Conservation (phyloP, 2,888 invertebrate species). For the Pollenia labialis region DNA sequence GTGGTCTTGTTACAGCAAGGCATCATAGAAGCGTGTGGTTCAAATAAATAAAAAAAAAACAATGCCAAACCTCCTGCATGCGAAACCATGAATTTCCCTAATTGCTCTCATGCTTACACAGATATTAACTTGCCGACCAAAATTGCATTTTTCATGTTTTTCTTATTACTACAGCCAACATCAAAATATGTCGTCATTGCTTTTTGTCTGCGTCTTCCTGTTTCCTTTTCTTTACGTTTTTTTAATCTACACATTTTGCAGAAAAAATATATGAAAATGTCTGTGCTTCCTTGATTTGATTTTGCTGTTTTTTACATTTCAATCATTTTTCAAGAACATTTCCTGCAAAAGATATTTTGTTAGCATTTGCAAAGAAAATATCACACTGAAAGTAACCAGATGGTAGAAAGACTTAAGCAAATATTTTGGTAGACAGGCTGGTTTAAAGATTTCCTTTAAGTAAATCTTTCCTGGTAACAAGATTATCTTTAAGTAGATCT, state of each 20-base stretch:
- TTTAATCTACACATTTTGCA: no score
- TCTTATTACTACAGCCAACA: no score
- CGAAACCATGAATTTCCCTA: conserved; percentile 2
- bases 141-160: neutral
- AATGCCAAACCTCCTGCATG: conserved; percentile 9
- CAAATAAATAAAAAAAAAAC: conserved; percentile 8
- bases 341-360: neutral
- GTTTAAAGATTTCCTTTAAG: no score
- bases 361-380: neutral
- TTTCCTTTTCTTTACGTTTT: no score
- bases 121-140: neutral
- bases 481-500: no score
- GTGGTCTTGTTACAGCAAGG: no score
- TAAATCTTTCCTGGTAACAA: no score
- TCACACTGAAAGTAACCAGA: no score
- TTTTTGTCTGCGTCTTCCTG: no score
- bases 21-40: neutral
- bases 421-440: no score
- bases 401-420: no score
- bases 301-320: neutral
- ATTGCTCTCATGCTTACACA: neutral
- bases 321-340: neutral
- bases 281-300: neutral
- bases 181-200: no score
- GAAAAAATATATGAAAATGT: neutral